Evolutionary conservation across 2,113 vertebrate species (phyloP).

Genomic region (Xenus cinereus): DNA sequence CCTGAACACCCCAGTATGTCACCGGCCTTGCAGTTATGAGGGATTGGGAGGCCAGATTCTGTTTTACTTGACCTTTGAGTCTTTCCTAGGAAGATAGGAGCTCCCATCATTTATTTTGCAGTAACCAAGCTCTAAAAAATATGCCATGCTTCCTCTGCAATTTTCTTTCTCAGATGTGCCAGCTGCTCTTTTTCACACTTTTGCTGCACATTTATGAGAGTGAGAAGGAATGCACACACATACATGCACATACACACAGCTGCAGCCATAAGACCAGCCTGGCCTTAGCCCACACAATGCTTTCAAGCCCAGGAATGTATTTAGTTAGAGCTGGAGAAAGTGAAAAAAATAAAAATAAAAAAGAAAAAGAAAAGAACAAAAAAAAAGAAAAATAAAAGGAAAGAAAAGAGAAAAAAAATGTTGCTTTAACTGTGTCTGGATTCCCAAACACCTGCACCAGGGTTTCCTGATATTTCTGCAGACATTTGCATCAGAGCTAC

Average conservation of each 20-base stretch:
- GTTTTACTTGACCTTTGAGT: background rate
- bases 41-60: background rate
- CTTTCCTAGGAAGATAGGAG: background rate
- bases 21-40: background rate
- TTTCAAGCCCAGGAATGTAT: conserved; percentile 23
- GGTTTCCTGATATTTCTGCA: conserved; percentile 68
- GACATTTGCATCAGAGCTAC: conserved; percentile 66
- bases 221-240: conserved; percentile 62
- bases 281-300: conserved; percentile 18
- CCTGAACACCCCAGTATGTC: background rate
- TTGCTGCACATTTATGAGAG: conserved; percentile 70
- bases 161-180: conserved; percentile 65
- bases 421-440: conserved; percentile 59
- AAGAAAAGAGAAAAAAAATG: background rate
- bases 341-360: background rate
- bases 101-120: background rate
- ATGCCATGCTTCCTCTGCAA: conserved; percentile 20
- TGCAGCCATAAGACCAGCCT: conserved; percentile 41
- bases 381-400: background rate
- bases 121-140: conserved; percentile 7
- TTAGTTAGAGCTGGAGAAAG: background rate
- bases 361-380: background rate
- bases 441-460: conserved; percentile 72
- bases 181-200: conserved; percentile 70
- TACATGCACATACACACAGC: conserved; percentile 41